Evolutionary conservation across 2,888 invertebrate genomes (phyloP).

Genomic region (Pasiphila rectangulata): DNA sequence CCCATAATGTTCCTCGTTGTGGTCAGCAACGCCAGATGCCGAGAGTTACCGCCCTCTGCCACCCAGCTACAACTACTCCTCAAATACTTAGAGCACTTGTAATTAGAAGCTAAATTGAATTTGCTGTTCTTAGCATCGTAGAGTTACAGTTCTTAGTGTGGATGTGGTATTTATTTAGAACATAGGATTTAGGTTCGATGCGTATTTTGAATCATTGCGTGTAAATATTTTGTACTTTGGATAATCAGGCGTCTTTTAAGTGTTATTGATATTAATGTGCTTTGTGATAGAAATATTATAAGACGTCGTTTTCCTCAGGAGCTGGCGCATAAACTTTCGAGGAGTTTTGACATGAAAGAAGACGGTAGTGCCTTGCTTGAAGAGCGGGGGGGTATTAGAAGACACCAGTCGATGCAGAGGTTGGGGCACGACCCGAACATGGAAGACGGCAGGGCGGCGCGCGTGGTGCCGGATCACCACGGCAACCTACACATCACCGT

Average conservation of each 20-base stretch:
- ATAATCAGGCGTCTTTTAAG: slow-evolving; percentile 5
- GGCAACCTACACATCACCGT: slow-evolving; percentile 94
- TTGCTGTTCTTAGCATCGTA: slow-evolving; percentile 74
- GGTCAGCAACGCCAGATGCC: slow-evolving; percentile 38
- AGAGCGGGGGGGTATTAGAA: slow-evolving; percentile 83
- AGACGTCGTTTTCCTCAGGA: slow-evolving; percentile 80
- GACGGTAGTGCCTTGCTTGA: slow-evolving; percentile 87
- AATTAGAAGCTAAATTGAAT: slow-evolving; percentile 73
- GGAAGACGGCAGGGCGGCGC: slow-evolving; percentile 78
- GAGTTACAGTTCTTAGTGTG: slow-evolving; percentile 66
- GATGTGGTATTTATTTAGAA: slow-evolving; percentile 67
- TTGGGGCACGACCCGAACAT: slow-evolving; percentile 80
- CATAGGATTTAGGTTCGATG: slow-evolving; percentile 49
- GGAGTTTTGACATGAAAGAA: slow-evolving; percentile 94
- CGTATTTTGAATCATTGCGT: slow-evolving; percentile 32
- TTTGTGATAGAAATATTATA: slow-evolving; percentile 15
- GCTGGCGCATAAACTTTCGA: slow-evolving; percentile 91
- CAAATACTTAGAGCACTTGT: slow-evolving; percentile 71
- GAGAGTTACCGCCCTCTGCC: slow-evolving; percentile 71
- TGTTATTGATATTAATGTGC: not conserved
- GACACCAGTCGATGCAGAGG: slow-evolving; percentile 90
- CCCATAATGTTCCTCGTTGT: slow-evolving; percentile 29
- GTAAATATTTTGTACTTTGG: slow-evolving; percentile 31
- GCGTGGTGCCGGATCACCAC: slow-evolving; percentile 91
- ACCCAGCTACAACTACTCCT: slow-evolving; percentile 69